phyloP scores from a whole-genome alignment of 1,140 invertebrate genomes.

The Chironomus tepperi region DNA sequence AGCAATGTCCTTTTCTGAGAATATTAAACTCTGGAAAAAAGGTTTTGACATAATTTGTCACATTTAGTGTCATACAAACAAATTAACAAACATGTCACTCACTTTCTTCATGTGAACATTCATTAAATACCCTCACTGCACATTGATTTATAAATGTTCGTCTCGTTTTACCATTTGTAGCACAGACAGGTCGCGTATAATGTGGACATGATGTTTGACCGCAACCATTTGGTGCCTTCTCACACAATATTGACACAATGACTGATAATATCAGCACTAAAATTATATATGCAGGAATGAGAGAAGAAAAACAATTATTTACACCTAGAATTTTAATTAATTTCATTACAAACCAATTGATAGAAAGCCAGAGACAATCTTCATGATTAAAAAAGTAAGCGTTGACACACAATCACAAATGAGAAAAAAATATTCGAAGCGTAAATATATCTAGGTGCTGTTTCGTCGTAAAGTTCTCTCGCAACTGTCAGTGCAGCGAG shows the following conservation, averaged over 20 bases:
- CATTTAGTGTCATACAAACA: not conserved
- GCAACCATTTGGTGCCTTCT: not conserved
- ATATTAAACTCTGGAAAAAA: slow-evolving; percentile 11
- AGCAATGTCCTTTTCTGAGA: not conserved
- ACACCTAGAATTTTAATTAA: not conserved
- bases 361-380: not conserved
- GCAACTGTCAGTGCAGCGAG: slow-evolving; percentile 7
- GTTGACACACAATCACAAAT: not conserved
- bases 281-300: not conserved
- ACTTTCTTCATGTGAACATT: slow-evolving; percentile 14
- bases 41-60: not conserved
- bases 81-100: slow-evolving; percentile 8
- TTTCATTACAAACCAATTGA: not conserved
- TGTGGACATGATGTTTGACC: slow-evolving; percentile 16
- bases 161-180: not conserved
- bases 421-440: not conserved
- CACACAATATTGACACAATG: not conserved
- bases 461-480: slow-evolving; percentile 13
- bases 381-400: not conserved
- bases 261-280: not conserved
- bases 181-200: not conserved
- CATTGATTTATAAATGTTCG: slow-evolving; percentile 2
- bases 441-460: slow-evolving; percentile 12
- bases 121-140: slow-evolving; percentile 15
- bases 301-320: too few relatives aligned